Conservation (phyloP, 2,888 invertebrate genomes). For the Drosophila tanythrix region DNA sequence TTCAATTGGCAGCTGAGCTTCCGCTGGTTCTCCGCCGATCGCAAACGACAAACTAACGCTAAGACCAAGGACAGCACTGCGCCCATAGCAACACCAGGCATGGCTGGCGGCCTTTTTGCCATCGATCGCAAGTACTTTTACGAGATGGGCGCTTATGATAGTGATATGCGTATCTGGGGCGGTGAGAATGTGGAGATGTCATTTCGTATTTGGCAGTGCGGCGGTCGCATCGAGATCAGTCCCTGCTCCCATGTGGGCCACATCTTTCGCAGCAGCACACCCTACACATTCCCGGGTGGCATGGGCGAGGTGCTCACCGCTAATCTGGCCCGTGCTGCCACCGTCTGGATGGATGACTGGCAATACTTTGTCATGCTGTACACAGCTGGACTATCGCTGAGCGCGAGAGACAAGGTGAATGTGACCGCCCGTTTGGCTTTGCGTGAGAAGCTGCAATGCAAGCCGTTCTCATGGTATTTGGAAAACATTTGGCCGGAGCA, state of each 20-base stretch:
- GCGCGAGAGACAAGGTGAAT: constrained; percentile 78
- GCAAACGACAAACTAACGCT: constrained; percentile 46
- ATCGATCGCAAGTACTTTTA: constrained; percentile 94
- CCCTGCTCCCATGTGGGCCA: constrained; percentile 98
- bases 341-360: constrained; percentile 99
- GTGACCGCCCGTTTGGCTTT: constrained; percentile 89
- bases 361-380: constrained; percentile 95
- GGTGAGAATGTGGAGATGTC: constrained; percentile 99
- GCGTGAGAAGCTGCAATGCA: constrained; percentile 90
- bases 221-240: constrained; percentile 94
- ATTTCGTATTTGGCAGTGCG: constrained; percentile 98
- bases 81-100: constrained; percentile 93
- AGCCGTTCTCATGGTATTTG: constrained; percentile 96
- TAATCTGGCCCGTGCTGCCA: constrained; percentile 96
- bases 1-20: constrained; percentile 99
- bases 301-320: constrained; percentile 91
- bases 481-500: constrained; percentile 98
- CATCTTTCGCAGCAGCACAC: constrained; percentile 95
- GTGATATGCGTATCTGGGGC: constrained; percentile 97
- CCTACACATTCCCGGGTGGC: constrained; percentile 97
- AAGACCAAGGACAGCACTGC: constrained; percentile 86
- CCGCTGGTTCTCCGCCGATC: constrained; percentile 82
- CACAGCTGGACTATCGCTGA: constrained; percentile 87
- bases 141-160: constrained; percentile 94
- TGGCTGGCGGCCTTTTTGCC: constrained; percentile 95